A percentile compares a stretch with the other conserved stretches of the same genome.
Evolutionary conservation across 2,113 vertebrate species (phyloP).

Genomic region (Redunca redunca): DNA sequence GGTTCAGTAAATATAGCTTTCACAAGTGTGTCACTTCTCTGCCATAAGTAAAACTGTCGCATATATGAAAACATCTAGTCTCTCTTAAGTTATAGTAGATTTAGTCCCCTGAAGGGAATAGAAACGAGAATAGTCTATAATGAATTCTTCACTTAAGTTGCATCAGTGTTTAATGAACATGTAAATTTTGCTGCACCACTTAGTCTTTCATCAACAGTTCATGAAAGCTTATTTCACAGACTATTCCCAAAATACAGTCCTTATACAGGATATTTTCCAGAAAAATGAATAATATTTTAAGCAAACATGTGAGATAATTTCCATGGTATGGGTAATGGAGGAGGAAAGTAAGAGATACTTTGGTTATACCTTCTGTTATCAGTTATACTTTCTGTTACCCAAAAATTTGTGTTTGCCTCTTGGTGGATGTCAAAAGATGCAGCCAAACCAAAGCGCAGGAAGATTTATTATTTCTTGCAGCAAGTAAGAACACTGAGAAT

Average conservation of each 20-base stretch:
- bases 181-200: neutral
- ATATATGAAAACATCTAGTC: neutral
- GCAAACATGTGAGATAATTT: neutral
- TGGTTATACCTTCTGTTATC: neutral
- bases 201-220: neutral
- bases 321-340: neutral
- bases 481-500: neutral
- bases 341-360: neutral
- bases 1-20: neutral
- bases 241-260: neutral
- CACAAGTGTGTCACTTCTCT: neutral
- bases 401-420: neutral
- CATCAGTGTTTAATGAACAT: neutral
- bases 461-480: neutral
- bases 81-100: neutral
- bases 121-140: neutral
- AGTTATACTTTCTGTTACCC: neutral
- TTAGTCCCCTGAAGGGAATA: neutral
- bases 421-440: neutral
- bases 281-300: conserved; percentile 10
- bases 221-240: neutral
- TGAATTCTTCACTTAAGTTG: neutral
- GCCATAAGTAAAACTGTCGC: neutral
- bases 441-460: neutral
- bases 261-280: neutral